Percentiles rank a stretch among this genome's conserved stretches.
Conservation (phyloP, 2,797 vertebrate genomes). For the Ciconia nigra region DNA sequence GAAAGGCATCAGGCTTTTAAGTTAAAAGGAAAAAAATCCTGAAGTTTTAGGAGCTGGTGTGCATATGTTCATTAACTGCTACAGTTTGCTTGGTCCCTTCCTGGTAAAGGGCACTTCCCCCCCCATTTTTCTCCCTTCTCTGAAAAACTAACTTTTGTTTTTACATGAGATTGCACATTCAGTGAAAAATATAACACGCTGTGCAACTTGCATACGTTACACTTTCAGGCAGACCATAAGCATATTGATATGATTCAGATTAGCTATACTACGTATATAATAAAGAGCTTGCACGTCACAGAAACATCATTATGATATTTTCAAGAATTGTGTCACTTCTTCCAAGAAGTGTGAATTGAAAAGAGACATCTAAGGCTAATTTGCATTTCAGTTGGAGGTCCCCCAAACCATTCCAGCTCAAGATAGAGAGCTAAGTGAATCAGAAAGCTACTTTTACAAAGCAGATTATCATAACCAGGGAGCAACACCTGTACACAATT, state of each 20-base stretch:
- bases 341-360: conserved; percentile 34
- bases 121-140: background rate
- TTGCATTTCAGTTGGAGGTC: conserved; percentile 37
- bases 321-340: conserved; percentile 29
- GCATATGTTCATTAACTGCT: background rate
- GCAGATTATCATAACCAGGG: background rate
- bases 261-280: background rate
- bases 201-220: background rate
- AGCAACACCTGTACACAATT: background rate
- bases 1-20: background rate
- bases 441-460: background rate
- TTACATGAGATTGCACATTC: background rate
- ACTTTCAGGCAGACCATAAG: background rate
- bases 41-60: background rate
- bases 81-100: background rate
- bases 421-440: background rate
- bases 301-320: conserved; percentile 4
- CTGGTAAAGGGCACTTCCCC: background rate
- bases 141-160: background rate
- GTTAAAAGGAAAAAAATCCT: background rate
- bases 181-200: background rate
- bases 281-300: background rate
- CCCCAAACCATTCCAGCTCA: background rate
- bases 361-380: background rate
- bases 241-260: conserved; percentile 25